phyloP scores from a whole-genome alignment of 1,140 invertebrate genomes.

The Leptinotarsa defecta region DNA sequence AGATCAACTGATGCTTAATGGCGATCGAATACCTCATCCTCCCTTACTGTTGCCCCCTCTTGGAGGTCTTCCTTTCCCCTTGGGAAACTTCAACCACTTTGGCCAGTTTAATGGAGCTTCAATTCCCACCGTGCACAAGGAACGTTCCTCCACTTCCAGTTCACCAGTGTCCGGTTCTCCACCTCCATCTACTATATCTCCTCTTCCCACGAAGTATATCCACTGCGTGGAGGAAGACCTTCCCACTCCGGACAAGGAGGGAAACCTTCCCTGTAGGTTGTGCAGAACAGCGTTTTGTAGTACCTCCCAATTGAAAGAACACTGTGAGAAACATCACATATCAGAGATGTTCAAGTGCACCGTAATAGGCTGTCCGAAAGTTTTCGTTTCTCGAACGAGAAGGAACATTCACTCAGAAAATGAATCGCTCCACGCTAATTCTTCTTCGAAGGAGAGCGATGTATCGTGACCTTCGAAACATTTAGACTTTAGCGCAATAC shows the following conservation, averaged over 20 bases:
- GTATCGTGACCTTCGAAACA: constrained; percentile 53
- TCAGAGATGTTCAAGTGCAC: constrained; percentile 80
- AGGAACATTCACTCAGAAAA: constrained; percentile 73
- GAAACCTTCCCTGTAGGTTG: constrained; percentile 67
- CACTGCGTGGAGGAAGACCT: constrained; percentile 64
- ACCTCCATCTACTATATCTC: constrained; percentile 40
- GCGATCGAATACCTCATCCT: constrained; percentile 57
- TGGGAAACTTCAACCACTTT: constrained; percentile 58
- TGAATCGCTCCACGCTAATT: constrained; percentile 57
- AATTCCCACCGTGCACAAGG: constrained; percentile 46
- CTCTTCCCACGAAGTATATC: constrained; percentile 43
- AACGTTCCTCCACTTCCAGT: constrained; percentile 56
- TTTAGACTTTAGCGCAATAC: constrained; percentile 49
- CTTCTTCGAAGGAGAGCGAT: constrained; percentile 46
- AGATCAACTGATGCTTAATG: constrained; percentile 56
- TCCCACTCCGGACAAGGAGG: constrained; percentile 63
- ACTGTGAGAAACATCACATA: constrained; percentile 70
- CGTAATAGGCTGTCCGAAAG: constrained; percentile 78
- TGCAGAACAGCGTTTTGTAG: constrained; percentile 68
- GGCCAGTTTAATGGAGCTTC: constrained; percentile 52
- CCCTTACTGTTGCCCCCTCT: constrained; percentile 59
- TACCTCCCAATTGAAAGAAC: constrained; percentile 66
- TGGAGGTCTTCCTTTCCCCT: constrained; percentile 53
- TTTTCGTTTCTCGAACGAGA: constrained; percentile 77
- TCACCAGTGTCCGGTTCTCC: constrained; percentile 53